phyloP scores from a whole-genome alignment of 2,888 invertebrate species.

The Neoitamus cyanurus region DNA sequence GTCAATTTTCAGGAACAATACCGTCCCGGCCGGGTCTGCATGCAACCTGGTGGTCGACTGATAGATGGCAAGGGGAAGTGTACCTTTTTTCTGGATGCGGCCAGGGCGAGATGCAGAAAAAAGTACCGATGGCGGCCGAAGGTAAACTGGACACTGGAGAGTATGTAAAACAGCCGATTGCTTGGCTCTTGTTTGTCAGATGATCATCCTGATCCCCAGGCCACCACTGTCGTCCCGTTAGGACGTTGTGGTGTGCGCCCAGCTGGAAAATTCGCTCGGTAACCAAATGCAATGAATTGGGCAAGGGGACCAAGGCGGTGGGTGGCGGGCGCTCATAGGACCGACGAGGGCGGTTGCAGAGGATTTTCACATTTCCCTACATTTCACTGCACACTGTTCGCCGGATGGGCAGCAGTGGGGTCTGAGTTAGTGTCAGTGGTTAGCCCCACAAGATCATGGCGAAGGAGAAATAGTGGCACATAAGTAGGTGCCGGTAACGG shows the following conservation, averaged over 20 bases:
- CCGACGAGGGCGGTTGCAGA: not conserved
- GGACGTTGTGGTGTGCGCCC: conserved; percentile 43
- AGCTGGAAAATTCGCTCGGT: conserved; percentile 49
- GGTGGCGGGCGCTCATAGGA: not conserved
- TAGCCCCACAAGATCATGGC: conserved; percentile 42
- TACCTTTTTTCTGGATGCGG: not conserved
- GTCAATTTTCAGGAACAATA: conserved; percentile 16
- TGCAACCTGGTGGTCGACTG: not conserved
- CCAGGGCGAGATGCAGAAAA: not conserved
- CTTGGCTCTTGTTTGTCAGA: conserved; percentile 39
- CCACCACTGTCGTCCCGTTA: conserved; percentile 29
- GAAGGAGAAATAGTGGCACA: conserved; percentile 22
- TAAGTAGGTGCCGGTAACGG: conserved; percentile 31
- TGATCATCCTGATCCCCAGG: conserved; percentile 25
- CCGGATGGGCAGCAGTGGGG: not conserved
- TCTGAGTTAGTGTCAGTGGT: conserved; percentile 42
- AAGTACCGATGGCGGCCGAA: conserved; percentile 11
- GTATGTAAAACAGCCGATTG: conserved; percentile 40
- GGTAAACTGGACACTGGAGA: not conserved
- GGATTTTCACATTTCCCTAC: conserved; percentile 47
- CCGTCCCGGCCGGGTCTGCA: not conserved
- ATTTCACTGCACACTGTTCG: conserved; percentile 17
- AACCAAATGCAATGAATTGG: conserved; percentile 47
- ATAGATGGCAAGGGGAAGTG: not conserved
- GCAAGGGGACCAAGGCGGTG: not conserved